Base-by-base conservation (phyloP, 1,140 invertebrate genomes). In the Drosophila funebris region DNA sequence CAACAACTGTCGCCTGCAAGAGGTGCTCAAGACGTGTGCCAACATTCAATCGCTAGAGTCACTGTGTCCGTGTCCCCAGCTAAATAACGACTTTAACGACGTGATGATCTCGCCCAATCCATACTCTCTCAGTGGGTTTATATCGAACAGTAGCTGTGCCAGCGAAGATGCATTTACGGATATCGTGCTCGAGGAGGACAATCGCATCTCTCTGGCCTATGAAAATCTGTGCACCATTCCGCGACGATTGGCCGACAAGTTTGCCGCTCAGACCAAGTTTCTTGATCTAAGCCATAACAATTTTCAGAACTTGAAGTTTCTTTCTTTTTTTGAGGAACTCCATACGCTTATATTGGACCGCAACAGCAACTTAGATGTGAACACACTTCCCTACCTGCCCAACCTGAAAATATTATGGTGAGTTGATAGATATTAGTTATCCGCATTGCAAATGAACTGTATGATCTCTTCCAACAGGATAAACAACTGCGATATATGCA, bases 271-370 rank as follows among this genome's bases (percentile, higher is more conserved):
- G 29, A 90, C 88, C 20, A 90, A 90, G 52, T 91, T 73, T 18
- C 70, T 91, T n/a, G 90, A 91, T 64, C 56, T 91, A 5, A 91
- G 90, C 50, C 67, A 90, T 53, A 91, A 91, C 39, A 81, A 89
- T 22, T 91, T 91, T 52, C 68, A 76, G 20, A 89, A 91, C 58
- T 43, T 91, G 0, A 80, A 88, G 31, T 91, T 91, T 88, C 64
- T 91, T 14, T 68, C 81, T 16, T 91, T 91, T 29, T 91, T 91
- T 31, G 83, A 91, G 33, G 82, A 83, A 6, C 62, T 91, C 20
- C 72, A 90, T 41, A 91, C 90, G 2, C 54, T 91, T 7, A 91
- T 91, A 4, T 16, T 91, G 63, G 90, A 91, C 52, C 78, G 81
- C 20, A 91, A 91, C 41, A 70, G 57, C 0, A 73, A 77, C 39